phyloP scores from a whole-genome alignment of 2,888 invertebrate genomes.

The Branchellion lobata region DNA sequence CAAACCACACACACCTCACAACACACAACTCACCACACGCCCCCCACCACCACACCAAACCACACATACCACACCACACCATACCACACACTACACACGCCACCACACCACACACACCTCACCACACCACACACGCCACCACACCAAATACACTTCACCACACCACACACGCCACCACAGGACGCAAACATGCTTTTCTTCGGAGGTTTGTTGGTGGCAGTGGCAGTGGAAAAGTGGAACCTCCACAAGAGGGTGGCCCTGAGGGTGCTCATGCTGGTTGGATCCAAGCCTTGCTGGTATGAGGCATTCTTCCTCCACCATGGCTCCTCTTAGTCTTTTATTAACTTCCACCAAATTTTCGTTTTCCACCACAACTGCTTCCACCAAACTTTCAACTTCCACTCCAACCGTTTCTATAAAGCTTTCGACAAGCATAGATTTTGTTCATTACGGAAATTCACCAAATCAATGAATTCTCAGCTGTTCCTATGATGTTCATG shows the following conservation, averaged over 20 bases:
- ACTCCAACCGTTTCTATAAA: constrained; percentile 3
- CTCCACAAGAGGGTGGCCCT: constrained; percentile 83
- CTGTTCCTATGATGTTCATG: not conserved
- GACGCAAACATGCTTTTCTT: constrained; percentile 61
- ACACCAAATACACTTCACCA: too few relatives aligned
- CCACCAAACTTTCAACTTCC: too few relatives aligned
- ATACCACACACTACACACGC: too few relatives aligned
- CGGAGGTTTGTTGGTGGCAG: constrained; percentile 84
- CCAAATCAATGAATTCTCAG: not conserved
- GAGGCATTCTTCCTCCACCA: not conserved
- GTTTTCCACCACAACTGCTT: constrained; percentile 13
- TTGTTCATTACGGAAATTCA: not conserved
- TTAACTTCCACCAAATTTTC: constrained; percentile 20
- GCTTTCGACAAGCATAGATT: not conserved
- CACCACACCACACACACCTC: too few relatives aligned
- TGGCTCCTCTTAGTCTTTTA: not conserved
- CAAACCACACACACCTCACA: too few relatives aligned
- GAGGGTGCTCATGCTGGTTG: constrained; percentile 73
- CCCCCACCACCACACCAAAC: too few relatives aligned
- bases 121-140: too few relatives aligned
- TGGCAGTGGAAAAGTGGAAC: constrained; percentile 85
- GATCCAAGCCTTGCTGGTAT: constrained; percentile 64
- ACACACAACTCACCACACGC: too few relatives aligned
- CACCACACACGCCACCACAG: too few relatives aligned
- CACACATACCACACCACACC: too few relatives aligned